Conservation (phyloP, 2,113 vertebrate genomes). For the Grammomys surdaster region DNA sequence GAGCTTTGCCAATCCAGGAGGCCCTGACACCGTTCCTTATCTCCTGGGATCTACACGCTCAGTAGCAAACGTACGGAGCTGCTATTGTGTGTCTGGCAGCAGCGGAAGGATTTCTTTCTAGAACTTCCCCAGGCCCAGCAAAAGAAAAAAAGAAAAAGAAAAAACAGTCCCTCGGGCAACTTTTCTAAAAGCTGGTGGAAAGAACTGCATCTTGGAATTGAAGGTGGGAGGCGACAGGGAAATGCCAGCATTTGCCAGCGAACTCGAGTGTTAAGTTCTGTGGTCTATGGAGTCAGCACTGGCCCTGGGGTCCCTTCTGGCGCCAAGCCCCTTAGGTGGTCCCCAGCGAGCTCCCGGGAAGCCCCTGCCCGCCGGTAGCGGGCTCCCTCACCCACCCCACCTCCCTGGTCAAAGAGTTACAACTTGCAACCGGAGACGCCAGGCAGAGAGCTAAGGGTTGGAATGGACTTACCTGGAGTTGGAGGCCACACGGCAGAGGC, state of each 20-base stretch:
- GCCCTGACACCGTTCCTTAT: neutral
- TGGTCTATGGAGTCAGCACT: neutral
- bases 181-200: slow-evolving; percentile 7
- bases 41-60: neutral
- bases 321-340: neutral
- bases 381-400: neutral
- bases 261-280: neutral
- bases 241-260: neutral
- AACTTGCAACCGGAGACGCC: slow-evolving; percentile 73
- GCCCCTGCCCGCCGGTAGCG: neutral
- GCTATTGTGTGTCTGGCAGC: neutral
- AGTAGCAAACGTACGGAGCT: neutral
- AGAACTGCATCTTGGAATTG: neutral
- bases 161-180: neutral
- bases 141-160: neutral
- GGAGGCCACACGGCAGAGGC: neutral
- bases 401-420: slow-evolving; percentile 9
- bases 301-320: neutral
- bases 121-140: neutral
- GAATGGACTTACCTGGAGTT: slow-evolving; percentile 50
- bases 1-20: neutral
- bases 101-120: slow-evolving; percentile 34
- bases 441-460: neutral
- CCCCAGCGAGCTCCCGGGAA: neutral
- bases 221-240: neutral